Evolutionary conservation across 2,113 vertebrate genomes (phyloP).

Genomic region (Heptranchias perlo): DNA sequence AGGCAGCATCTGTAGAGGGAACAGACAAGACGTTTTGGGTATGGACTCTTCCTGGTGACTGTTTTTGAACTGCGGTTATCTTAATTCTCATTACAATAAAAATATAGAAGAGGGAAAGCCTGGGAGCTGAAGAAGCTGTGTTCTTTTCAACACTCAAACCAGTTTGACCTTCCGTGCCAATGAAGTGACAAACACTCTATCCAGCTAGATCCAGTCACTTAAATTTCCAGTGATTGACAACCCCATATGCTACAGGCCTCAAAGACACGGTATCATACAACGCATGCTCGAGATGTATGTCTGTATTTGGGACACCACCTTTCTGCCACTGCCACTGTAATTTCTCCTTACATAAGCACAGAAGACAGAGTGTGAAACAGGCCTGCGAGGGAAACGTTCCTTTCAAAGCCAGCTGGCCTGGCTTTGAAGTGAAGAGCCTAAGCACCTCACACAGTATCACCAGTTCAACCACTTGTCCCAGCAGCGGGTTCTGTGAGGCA

Average conservation of each 20-base stretch:
- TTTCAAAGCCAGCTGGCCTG: slow-evolving; percentile 70
- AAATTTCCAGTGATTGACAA: slow-evolving; percentile 57
- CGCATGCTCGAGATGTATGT: slow-evolving; percentile 53
- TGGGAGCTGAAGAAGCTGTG: neutral
- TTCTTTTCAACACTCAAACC: neutral
- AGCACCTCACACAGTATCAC: neutral
- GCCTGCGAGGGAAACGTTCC: slow-evolving; percentile 64
- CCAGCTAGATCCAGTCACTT: neutral
- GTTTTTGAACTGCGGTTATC: neutral
- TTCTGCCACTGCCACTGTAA: slow-evolving; percentile 60
- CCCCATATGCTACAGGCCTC: slow-evolving; percentile 54
- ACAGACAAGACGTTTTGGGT: neutral
- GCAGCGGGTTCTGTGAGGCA: slow-evolving; percentile 56
- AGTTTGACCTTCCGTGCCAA: neutral
- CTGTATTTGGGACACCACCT: slow-evolving; percentile 64
- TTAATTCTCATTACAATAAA: neutral
- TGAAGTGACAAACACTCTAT: neutral
- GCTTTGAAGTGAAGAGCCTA: slow-evolving; percentile 52
- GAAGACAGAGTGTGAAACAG: slow-evolving; percentile 61
- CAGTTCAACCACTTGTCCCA: slow-evolving; percentile 44
- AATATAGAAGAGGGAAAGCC: neutral
- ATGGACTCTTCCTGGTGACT: neutral
- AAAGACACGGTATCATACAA: slow-evolving; percentile 55
- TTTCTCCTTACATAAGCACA: slow-evolving; percentile 63
- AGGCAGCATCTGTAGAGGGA: neutral